Evolutionary conservation across 2,888 invertebrate genomes (phyloP).

Genomic region (Perdita meconis): DNA sequence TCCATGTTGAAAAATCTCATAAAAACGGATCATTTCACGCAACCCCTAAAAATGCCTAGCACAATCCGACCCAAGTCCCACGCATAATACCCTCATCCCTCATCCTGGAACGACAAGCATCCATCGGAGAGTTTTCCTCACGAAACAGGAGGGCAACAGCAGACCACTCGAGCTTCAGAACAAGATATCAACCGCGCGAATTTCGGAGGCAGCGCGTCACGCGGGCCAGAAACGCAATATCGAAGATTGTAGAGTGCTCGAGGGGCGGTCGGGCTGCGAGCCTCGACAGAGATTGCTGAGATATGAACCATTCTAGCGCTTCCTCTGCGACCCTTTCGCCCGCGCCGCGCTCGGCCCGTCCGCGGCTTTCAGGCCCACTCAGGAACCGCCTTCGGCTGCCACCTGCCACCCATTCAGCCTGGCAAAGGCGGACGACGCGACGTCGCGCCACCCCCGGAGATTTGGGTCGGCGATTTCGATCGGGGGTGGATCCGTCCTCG

Average conservation of each 20-base stretch:
- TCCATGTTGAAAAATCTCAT: too few species aligned
- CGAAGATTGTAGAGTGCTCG: slow-evolving; percentile 78
- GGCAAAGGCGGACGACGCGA: slow-evolving; percentile 42
- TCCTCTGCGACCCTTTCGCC: slow-evolving; percentile 61
- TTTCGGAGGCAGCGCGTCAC: slow-evolving; percentile 10
- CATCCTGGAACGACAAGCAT: too few species aligned
- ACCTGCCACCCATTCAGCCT: slow-evolving; percentile 80
- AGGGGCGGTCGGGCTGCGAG: slow-evolving; percentile 79
- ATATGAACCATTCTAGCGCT: slow-evolving; percentile 76
- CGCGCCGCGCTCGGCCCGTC: slow-evolving; percentile 45
- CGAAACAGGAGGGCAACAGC: too few species aligned
- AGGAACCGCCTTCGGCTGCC: slow-evolving; percentile 80
- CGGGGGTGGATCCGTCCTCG: slow-evolving; percentile 54
- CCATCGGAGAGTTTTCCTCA: too few species aligned
- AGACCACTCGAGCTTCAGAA: neutral
- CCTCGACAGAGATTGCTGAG: slow-evolving; percentile 82
- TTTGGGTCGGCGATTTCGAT: slow-evolving; percentile 83
- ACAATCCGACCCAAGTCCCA: neutral
- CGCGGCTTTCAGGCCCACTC: slow-evolving; percentile 76
- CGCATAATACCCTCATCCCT: too few species aligned
- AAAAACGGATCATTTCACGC: too few species aligned
- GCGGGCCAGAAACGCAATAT: slow-evolving; percentile 73
- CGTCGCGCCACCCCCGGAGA: too few species aligned
- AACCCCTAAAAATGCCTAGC: neutral
- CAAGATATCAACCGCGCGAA: neutral